Evolutionary conservation across 1,140 invertebrate species (phyloP).

Genomic region (Nixonia krombeini): DNA sequence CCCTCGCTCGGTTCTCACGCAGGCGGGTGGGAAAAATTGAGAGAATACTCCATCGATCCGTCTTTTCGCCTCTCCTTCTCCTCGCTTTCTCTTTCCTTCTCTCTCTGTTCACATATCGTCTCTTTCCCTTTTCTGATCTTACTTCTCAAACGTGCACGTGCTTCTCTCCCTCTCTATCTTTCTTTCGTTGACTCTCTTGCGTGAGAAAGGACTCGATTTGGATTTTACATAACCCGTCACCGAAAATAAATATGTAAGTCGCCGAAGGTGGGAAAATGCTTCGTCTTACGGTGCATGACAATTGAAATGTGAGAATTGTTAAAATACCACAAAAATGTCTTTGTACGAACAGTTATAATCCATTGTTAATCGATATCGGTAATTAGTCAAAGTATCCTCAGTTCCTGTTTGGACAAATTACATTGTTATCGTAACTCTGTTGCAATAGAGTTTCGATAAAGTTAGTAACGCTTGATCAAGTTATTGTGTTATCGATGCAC

Average conservation of each 20-base stretch:
- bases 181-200: constrained; percentile 9
- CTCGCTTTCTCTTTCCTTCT: constrained; percentile 4
- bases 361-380: no score
- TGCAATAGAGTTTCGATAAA: no score
- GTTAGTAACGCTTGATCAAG: no score
- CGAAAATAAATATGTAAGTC: background rate
- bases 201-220: constrained; percentile 20
- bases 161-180: constrained; percentile 14
- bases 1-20: constrained; percentile 67
- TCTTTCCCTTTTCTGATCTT: constrained; percentile 7
- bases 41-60: constrained; percentile 38
- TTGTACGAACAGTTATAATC: no score
- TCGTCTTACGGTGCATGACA: no score
- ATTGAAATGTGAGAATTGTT: no score
- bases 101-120: constrained; percentile 18
- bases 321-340: no score
- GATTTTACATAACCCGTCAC: background rate
- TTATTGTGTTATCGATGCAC: no score
- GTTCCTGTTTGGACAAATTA: no score
- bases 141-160: background rate
- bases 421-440: no score
- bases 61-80: constrained; percentile 27
- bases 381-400: no score
- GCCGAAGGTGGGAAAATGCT: no score
- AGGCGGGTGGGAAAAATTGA: constrained; percentile 43